phyloP scores from a whole-genome alignment of 1,140 invertebrate genomes.

The Drusus annulatus region DNA sequence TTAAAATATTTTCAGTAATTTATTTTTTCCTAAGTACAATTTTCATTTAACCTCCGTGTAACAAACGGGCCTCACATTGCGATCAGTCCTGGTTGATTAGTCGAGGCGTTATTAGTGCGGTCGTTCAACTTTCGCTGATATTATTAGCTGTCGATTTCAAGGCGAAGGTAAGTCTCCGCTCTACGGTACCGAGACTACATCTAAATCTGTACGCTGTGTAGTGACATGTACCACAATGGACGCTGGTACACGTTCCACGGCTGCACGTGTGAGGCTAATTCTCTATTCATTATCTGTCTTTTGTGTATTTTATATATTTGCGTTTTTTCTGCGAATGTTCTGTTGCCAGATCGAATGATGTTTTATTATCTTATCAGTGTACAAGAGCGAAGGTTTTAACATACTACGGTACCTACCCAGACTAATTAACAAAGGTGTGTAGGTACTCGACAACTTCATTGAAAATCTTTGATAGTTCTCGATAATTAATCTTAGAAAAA shows the following conservation, averaged over 20 bases:
- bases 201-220: background rate
- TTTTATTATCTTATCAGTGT: too few species aligned
- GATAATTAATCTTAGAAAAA: too few species aligned
- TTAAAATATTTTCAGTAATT: too few species aligned
- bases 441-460: too few species aligned
- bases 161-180: slow-evolving; percentile 12
- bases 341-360: too few species aligned
- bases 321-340: too few species aligned
- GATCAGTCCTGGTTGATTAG: background rate
- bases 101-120: slow-evolving; percentile 24
- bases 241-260: background rate
- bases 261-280: background rate
- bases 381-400: too few species aligned
- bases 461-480: too few species aligned
- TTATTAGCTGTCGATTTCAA: slow-evolving; percentile 37
- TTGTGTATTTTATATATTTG: background rate
- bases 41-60: too few species aligned
- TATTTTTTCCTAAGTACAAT: too few species aligned
- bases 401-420: too few species aligned
- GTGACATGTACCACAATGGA: slow-evolving; percentile 1
- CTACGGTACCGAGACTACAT: background rate
- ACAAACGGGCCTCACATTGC: background rate
- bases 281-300: background rate
- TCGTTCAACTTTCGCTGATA: slow-evolving; percentile 37
- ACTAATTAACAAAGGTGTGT: too few species aligned